Conservation (phyloP, 2,113 vertebrate genomes). For the Columba janthina region DNA sequence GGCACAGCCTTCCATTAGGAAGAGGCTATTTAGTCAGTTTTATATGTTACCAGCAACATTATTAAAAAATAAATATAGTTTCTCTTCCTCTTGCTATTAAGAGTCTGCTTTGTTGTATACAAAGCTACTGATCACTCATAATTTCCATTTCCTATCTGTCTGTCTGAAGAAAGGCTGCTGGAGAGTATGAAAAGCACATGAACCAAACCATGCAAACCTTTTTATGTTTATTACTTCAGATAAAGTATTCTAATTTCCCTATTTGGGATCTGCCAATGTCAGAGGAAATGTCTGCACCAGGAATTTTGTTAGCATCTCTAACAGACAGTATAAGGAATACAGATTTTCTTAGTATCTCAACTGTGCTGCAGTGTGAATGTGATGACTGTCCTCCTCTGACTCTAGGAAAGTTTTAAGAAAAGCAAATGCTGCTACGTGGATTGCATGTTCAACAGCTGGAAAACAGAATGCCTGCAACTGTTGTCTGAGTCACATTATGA, state of each 20-base stretch:
- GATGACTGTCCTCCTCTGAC: background rate
- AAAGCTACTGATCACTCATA: background rate
- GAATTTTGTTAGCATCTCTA: background rate
- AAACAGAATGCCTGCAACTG: background rate
- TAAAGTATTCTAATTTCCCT: background rate
- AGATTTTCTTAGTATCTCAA: background rate
- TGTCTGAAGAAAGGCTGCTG: background rate
- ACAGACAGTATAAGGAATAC: background rate
- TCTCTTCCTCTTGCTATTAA: background rate
- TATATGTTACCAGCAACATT: background rate
- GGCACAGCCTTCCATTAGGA: background rate
- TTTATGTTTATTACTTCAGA: background rate
- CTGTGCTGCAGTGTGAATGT: background rate
- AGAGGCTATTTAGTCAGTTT: background rate
- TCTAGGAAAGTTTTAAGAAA: background rate
- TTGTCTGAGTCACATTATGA: slow-evolving; percentile 16
- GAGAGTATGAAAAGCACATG: background rate
- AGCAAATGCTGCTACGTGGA: background rate
- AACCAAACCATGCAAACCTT: background rate
- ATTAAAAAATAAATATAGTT: background rate
- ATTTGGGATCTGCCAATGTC: background rate
- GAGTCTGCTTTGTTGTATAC: background rate
- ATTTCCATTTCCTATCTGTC: background rate
- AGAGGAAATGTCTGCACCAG: background rate
- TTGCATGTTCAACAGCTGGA: background rate